Evolutionary conservation across 2,797 vertebrate species (phyloP), one percentile per base, ranked within the genome.

Genomic region (Geotrypetes seraphini): DNA sequence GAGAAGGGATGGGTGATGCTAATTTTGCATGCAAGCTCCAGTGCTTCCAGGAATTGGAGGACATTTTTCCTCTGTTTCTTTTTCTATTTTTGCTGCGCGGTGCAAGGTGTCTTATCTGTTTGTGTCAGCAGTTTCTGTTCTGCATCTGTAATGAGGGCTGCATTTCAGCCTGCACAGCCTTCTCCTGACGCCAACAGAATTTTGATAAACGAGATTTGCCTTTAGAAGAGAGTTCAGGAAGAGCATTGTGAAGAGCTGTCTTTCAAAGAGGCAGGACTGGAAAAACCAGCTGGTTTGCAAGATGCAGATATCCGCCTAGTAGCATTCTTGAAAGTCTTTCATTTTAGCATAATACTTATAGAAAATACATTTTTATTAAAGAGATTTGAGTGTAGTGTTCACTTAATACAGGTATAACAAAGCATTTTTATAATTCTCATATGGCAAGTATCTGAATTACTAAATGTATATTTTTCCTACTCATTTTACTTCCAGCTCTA

Each of bases 51-150:
- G n/a, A n/a, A n/a, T n/a, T n/a, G n/a, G n/a, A n/a, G n/a, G n/a
- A n/a, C n/a, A n/a, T n/a, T 1, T 42, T 19, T 28, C 33, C 36
- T 35, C 32, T 41, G 16, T n/a, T 19, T 38, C 25, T 63, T 55
- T 60, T 63, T 22, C 4, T 17, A 3, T 35, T 40, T 23, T 35
- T 32, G 14, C 62, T 12, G 1, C 36, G 31, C 55, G 22, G 16
- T 58, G 53, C 43, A 45, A 53, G 61, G 67, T 70, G 41, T 37
- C 57, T 60, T n/a, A 69, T 79, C 69, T 79, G 85, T 81, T 81
- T 68, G 80, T 85, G 84, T 90, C 86, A 89, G 85, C 87, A 86
- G 75, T 89, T 90, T 87, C 78, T 83, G 80, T 87, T 82, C 77
- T 86, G 85, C 85, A 87, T 90, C 79, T 78, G 78, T 88, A 89